A percentile compares a stretch with the other conserved stretches of the same genome.
Evolutionary conservation across 2,888 invertebrate species (phyloP).

Genomic region (Lasius fuliginosus): DNA sequence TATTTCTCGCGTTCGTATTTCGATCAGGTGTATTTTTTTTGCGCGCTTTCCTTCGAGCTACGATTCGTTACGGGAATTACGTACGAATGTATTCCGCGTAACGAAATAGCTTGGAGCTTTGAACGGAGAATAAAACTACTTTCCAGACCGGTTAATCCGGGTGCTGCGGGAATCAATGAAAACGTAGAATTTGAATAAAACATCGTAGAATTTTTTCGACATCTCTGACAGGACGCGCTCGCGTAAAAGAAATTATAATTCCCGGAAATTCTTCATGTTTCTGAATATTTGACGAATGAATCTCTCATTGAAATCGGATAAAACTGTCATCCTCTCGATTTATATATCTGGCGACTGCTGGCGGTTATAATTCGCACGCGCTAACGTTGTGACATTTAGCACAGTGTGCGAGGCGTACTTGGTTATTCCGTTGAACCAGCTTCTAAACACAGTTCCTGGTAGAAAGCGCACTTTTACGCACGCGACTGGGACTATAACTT

Average conservation of each 20-base stretch:
- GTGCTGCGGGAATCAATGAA: not conserved
- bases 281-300: not conserved
- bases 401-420: constrained; percentile 67
- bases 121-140: not conserved
- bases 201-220: not conserved
- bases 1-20: not conserved
- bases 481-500: constrained; percentile 70
- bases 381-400: constrained; percentile 80
- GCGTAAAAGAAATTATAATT: not conserved
- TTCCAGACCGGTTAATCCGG: constrained; percentile 2
- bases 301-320: not conserved
- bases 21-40: not conserved
- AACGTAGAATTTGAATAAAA: constrained; percentile 1
- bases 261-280: not conserved
- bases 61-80: not conserved
- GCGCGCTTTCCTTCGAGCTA: not conserved
- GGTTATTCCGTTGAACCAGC: constrained; percentile 79
- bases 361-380: constrained; percentile 47
- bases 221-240: not conserved
- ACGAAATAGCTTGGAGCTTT: constrained; percentile 30
- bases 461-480: constrained; percentile 80
- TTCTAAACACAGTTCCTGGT: constrained; percentile 80
- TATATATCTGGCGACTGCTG: constrained; percentile 26
- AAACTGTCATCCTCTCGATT: not conserved
- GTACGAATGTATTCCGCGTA: not conserved